A percentile compares a stretch with the other conserved stretches of the same genome.
These are phyloP conservation scores for Pipa parva DNA, from an alignment of 2,113 vertebrate genomes.

Conservation along the genomic window DNA sequence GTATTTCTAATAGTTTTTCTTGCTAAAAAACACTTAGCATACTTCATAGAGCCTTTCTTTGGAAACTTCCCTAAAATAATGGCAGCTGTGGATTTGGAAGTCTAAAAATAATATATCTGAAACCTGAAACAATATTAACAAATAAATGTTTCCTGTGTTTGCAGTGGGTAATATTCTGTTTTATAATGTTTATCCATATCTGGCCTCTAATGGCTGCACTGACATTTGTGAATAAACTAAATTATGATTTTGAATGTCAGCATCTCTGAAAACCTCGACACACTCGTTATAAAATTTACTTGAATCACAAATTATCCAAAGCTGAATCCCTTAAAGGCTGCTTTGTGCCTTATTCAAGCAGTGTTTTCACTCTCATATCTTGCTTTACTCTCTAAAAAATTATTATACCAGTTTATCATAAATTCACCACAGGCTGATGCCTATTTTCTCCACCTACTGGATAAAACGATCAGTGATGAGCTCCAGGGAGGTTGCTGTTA, in stretches of 20 bases:
- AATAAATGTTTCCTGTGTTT: not conserved
- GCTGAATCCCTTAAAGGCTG: conserved; percentile 6
- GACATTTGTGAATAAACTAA: not conserved
- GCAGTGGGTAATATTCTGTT: not conserved
- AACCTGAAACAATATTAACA: no score
- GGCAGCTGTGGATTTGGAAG: no score
- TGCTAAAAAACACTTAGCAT: no score
- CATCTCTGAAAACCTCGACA: conserved; percentile 13
- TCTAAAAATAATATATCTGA: no score
- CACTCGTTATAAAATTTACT: conserved; percentile 14
- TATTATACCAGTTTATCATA: not conserved
- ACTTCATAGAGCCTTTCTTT: no score
- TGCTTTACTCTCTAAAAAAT: not conserved
- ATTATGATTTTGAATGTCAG: conserved; percentile 23
- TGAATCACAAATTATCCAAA: conserved; percentile 15
- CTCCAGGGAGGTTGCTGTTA: not conserved
- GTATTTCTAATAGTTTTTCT: no score
- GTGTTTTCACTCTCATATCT: not conserved
- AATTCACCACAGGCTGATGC: not conserved
- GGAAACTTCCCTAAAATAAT: no score
- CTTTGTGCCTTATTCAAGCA: not conserved
- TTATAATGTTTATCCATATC: conserved; percentile 12
- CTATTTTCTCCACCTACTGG: not conserved
- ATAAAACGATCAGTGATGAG: not conserved
- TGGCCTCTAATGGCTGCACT: not conserved